Evolutionary conservation across 2,113 vertebrate genomes (phyloP), one percentile per base, ranked within the genome.

Genomic region (Saccopteryx leptura): DNA sequence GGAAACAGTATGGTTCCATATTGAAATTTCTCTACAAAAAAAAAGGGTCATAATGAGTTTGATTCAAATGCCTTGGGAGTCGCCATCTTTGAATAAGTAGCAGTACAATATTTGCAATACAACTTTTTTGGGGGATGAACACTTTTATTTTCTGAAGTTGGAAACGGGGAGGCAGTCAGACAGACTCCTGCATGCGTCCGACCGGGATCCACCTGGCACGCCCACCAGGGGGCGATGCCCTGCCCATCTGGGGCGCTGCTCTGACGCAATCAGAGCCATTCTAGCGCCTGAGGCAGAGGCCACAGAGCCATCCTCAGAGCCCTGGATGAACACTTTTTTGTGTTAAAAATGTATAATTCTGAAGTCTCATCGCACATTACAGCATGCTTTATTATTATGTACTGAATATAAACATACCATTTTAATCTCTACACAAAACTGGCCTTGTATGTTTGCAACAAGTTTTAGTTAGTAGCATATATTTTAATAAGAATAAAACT

Each of bases 391-490:
- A 81, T n/a, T 85, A 56, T 56, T 75, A 80, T 9, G 5, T 74
- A 82, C 28, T 68, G 94, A 85, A 79, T 58, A 24, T 11, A 50
- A 85, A 74, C 7, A 84, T 18, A 56, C 18, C 14, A 85, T 92
- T 92, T 96, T n/a, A 76, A 71, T 52, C 8, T 91, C 58, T 88
- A 85, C 12, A 80, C 60, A 94, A 18, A 95, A 68, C 60, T 71
- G 11, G 9, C 31, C 28, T 52, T 69, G 31, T 39, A 90, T 60
- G 10, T 68, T 75, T 94, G 24, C 14, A 83, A 65, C 39, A 56
- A 81, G n/a, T 85, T 94, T 86, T 28, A 81, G 60, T 69, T 94
- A 58, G 12, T 33, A 26, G 23, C 66, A 76, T 48, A 86, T 50
- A 58, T 28, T 71, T 72, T 63, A 81, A 75, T 33, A 92, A 66